Conservation (phyloP, 2,888 invertebrate genomes). For the Gymnocheta viridis region DNA sequence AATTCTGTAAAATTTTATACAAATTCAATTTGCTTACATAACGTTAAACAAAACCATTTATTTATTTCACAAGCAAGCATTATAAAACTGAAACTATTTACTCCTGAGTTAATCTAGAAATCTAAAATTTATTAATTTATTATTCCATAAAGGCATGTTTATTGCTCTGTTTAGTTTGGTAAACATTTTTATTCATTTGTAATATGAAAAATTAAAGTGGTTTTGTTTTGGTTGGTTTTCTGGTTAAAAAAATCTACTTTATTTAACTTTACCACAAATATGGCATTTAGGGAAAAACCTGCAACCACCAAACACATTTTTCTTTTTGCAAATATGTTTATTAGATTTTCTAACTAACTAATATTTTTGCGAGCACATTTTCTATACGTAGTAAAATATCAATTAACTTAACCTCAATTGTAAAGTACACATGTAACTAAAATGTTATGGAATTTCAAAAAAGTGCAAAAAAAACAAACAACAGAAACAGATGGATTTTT, state of each 20-base stretch:
- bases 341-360: slow-evolving; percentile 36
- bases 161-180: background rate
- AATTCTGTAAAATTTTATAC: background rate
- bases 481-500: slow-evolving; percentile 2
- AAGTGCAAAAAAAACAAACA: slow-evolving; percentile 31
- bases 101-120: background rate
- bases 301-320: background rate
- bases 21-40: background rate
- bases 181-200: background rate
- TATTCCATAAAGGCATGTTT: background rate
- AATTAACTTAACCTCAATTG: slow-evolving; percentile 68
- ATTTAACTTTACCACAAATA: slow-evolving; percentile 62
- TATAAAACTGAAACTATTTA: slow-evolving; percentile 8
- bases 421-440: slow-evolving; percentile 62
- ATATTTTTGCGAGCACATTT: slow-evolving; percentile 12
- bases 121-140: slow-evolving; percentile 28
- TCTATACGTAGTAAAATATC: slow-evolving; percentile 55
- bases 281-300: slow-evolving; percentile 27
- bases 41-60: background rate
- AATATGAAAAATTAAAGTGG: slow-evolving; percentile 58
- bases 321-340: slow-evolving; percentile 23
- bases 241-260: slow-evolving; percentile 40
- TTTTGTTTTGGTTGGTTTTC: slow-evolving; percentile 40
- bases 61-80: background rate
- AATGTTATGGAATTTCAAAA: slow-evolving; percentile 55